Conservation (phyloP, 2,888 invertebrate species). For the Chrysotoxum bicinctum region DNA sequence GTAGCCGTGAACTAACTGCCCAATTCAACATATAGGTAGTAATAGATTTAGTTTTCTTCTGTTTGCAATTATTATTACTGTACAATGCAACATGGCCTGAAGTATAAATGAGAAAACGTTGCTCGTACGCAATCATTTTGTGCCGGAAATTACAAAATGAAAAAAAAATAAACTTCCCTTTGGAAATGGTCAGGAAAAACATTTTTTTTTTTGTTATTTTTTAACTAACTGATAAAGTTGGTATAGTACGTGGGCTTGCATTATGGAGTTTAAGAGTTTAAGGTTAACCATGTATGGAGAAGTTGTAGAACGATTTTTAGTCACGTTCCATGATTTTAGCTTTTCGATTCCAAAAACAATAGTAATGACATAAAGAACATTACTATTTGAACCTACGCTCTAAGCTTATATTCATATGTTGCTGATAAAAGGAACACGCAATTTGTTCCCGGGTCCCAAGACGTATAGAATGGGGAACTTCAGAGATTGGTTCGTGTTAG, state of each 20-base stretch:
- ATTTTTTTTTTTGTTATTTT: not conserved
- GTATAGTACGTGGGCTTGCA: not conserved
- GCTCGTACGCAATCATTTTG: not conserved
- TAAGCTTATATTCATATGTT: not conserved
- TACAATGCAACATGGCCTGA: not conserved
- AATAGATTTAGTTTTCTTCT: too few species aligned
- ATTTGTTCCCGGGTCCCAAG: not conserved
- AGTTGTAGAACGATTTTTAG: not conserved
- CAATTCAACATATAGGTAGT: too few species aligned
- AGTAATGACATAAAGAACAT: not conserved
- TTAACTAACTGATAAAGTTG: not conserved
- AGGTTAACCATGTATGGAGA: not conserved
- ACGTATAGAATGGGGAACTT: not conserved
- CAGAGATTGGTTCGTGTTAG: not conserved
- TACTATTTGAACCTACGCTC: not conserved
- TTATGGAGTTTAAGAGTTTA: not conserved
- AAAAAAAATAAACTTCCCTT: not conserved
- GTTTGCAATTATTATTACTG: not conserved
- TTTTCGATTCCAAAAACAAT: not conserved
- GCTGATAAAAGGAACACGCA: not conserved
- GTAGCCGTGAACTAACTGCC: too few species aligned
- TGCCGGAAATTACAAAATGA: not conserved
- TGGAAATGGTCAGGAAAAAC: not conserved
- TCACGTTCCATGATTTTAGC: not conserved
- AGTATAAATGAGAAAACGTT: not conserved